phyloP scores from a whole-genome alignment of 64 coral and sea anemone species.

The Actinia equina region DNA sequence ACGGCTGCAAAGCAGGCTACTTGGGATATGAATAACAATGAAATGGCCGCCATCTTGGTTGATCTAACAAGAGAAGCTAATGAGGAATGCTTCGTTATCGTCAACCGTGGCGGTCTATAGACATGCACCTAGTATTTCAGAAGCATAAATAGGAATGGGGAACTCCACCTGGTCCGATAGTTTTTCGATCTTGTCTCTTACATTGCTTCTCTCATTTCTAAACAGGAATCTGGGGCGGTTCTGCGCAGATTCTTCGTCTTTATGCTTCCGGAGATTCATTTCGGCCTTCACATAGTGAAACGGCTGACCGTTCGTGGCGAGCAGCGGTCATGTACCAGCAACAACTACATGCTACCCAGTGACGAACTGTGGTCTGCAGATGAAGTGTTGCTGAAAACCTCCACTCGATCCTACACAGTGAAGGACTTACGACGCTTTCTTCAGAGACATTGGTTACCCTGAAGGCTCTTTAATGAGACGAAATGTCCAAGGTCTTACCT shows the following conservation, averaged over 20 bases:
- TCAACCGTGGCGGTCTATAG: no score
- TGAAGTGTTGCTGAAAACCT: constrained; percentile 68
- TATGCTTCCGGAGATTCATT: constrained; percentile 62
- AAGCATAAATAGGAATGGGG: no score
- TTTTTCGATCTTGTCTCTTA: no score
- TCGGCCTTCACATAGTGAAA: constrained; percentile 65
- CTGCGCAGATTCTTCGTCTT: constrained; percentile 48
- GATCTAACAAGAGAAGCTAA: no score
- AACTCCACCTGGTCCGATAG: no score
- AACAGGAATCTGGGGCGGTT: constrained; percentile 72
- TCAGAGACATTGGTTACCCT: constrained; percentile 64
- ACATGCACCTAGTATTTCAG: no score
- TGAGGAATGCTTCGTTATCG: no score
- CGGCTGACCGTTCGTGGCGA: constrained; percentile 61
- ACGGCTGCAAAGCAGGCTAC: no score
- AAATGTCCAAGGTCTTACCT: constrained; percentile 41
- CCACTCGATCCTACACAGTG: constrained; percentile 62
- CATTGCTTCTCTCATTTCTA: no score
- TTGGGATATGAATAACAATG: no score
- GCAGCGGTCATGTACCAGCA: constrained; percentile 67
- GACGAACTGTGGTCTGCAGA: constrained; percentile 69
- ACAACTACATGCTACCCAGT: no score
- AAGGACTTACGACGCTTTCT: constrained; percentile 63
- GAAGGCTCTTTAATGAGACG: constrained; percentile 48
- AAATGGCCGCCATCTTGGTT: no score